A percentile compares a stretch with the other conserved stretches of the same genome.
Evolutionary conservation across 2,113 vertebrate genomes (phyloP).

Genomic region (Rousettus leschenaultii): DNA sequence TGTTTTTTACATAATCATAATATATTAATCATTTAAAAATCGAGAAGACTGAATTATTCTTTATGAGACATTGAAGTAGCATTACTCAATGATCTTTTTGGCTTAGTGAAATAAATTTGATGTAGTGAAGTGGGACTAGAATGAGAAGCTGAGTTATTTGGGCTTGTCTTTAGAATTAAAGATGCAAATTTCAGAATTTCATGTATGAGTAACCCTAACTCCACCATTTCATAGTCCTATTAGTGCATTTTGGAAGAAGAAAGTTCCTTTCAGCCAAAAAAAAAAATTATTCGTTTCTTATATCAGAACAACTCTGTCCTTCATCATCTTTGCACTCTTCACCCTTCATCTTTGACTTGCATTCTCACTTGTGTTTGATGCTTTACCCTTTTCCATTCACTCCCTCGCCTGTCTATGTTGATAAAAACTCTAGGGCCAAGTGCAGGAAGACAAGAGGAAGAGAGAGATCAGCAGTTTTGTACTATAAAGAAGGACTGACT

Average conservation of each 20-base stretch:
- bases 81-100: neutral
- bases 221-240: neutral
- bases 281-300: neutral
- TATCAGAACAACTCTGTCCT: neutral
- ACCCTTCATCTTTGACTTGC: neutral
- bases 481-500: neutral
- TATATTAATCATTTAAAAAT: conserved; percentile 25
- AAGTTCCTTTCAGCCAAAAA: neutral
- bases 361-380: neutral
- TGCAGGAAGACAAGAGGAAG: neutral
- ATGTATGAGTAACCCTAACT: neutral
- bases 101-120: neutral
- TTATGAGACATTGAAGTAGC: neutral
- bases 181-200: neutral
- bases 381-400: neutral
- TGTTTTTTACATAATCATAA: neutral
- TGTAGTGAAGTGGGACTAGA: neutral
- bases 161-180: neutral
- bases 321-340: neutral
- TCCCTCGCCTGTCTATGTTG: neutral
- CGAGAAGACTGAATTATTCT: neutral
- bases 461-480: neutral
- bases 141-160: neutral
- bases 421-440: neutral
- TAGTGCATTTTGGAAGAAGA: neutral